Evolutionary conservation across 2,888 invertebrate species (phyloP).

Genomic region (Rhimphoctona megacephalus): DNA sequence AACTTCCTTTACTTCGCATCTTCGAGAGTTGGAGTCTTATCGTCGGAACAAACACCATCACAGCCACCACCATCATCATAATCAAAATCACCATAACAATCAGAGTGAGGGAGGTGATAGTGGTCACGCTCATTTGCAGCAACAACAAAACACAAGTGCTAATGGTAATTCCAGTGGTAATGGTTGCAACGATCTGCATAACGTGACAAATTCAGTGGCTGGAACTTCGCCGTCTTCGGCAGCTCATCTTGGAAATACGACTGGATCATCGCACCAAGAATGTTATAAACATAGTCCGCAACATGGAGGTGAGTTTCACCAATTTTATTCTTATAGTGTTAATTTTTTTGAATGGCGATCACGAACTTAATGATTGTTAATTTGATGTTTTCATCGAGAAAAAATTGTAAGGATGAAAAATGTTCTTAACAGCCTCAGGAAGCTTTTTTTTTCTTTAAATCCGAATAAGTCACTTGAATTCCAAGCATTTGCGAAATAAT

Average conservation of each 20-base stretch:
- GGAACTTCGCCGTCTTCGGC: slow-evolving; percentile 80
- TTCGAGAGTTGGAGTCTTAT: slow-evolving; percentile 90
- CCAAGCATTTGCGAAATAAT: slow-evolving; percentile 8
- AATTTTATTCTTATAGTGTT: slow-evolving; percentile 55
- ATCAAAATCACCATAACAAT: slow-evolving; percentile 75
- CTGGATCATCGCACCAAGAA: slow-evolving; percentile 81
- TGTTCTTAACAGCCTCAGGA: not conserved
- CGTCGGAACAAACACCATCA: slow-evolving; percentile 89
- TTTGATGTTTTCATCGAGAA: not conserved
- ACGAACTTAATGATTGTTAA: not conserved
- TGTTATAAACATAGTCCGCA: slow-evolving; percentile 84
- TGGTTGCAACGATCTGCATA: slow-evolving; percentile 77
- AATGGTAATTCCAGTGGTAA: slow-evolving; percentile 78
- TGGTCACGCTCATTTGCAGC: slow-evolving; percentile 60
- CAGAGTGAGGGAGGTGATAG: slow-evolving; percentile 58
- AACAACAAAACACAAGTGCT: slow-evolving; percentile 72
- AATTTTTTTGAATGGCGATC: not conserved
- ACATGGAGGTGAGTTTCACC: slow-evolving; percentile 81
- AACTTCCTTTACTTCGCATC: slow-evolving; percentile 88
- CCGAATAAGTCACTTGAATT: not conserved
- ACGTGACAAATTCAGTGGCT: slow-evolving; percentile 78
- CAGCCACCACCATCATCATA: slow-evolving; percentile 82
- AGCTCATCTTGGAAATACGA: slow-evolving; percentile 78
- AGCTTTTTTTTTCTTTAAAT: not conserved
- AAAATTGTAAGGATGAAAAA: not conserved